phyloP scores from a whole-genome alignment of 2,113 vertebrate genomes.

The Ameiurus melas region DNA sequence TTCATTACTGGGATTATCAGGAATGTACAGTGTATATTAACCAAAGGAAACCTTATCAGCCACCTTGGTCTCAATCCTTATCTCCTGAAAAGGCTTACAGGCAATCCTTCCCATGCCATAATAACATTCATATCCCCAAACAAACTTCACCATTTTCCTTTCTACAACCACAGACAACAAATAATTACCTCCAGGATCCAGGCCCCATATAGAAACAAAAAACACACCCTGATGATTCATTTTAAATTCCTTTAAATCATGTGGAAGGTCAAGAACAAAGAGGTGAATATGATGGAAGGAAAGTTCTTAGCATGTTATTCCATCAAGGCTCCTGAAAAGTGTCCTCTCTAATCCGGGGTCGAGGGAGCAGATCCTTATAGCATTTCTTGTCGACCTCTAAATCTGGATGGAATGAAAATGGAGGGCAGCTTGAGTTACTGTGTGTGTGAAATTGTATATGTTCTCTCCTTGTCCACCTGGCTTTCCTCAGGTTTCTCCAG shows the following conservation, averaged over 20 bases:
- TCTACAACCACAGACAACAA: slow-evolving; percentile 32
- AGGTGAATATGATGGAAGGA: slow-evolving; percentile 34
- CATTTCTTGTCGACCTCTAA: neutral
- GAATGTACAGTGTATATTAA: slow-evolving; percentile 54
- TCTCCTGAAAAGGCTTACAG: slow-evolving; percentile 34
- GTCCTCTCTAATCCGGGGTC: neutral
- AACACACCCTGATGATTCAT: neutral
- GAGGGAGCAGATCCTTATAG: neutral
- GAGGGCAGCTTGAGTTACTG: neutral
- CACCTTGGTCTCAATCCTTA: slow-evolving; percentile 22
- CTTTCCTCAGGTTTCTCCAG: neutral
- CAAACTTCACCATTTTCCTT: slow-evolving; percentile 29
- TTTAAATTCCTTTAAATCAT: slow-evolving; percentile 23
- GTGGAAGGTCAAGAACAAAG: neutral
- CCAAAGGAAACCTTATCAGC: slow-evolving; percentile 50
- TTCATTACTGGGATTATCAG: slow-evolving; percentile 50
- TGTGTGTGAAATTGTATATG: neutral
- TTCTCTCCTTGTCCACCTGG: neutral
- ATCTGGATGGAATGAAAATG: slow-evolving; percentile 23
- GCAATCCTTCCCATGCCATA: slow-evolving; percentile 41
- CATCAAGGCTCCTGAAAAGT: neutral
- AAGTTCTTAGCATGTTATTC: slow-evolving; percentile 30
- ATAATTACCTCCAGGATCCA: slow-evolving; percentile 39
- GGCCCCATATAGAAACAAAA: slow-evolving; percentile 29
- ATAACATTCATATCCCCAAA: slow-evolving; percentile 44